Conservation (phyloP, 2,888 invertebrate genomes). For the Dolichopus griseipennis region DNA sequence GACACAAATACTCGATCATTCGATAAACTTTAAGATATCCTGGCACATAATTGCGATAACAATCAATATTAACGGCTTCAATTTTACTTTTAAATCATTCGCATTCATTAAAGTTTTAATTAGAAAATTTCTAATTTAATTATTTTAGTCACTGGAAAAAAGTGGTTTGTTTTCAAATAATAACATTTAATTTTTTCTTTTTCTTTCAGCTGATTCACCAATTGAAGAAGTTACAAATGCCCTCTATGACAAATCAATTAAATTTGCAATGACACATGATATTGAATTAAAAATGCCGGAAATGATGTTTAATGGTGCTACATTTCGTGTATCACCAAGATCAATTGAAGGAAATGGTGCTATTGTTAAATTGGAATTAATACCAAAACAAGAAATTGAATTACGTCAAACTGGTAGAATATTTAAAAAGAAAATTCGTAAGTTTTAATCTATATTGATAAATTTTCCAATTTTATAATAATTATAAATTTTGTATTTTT, state of each 20-base stretch:
- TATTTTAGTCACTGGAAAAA: no score
- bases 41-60: no score
- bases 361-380: conserved; percentile 61
- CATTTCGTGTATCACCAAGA: conserved; percentile 63
- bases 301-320: conserved; percentile 62
- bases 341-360: conserved; percentile 65
- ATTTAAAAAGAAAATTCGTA: conserved; percentile 45
- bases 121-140: no score
- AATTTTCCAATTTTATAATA: conserved; percentile 8
- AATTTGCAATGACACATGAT: conserved; percentile 70
- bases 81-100: no score
- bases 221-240: conserved; percentile 67
- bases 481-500: conserved; percentile 16
- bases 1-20: no score
- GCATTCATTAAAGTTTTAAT: no score
- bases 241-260: conserved; percentile 58
- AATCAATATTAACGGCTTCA: no score
- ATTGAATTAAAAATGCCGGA: conserved; percentile 64
- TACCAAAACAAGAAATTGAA: conserved; percentile 46
- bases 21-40: no score
- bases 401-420: conserved; percentile 51
- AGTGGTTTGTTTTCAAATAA: no score
- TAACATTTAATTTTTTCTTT: no score
- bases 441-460: conserved; percentile 24
- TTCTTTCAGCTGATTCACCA: conserved; percentile 47